Conservation (phyloP, 1,140 invertebrate genomes). For the Penaeus japonicus region DNA sequence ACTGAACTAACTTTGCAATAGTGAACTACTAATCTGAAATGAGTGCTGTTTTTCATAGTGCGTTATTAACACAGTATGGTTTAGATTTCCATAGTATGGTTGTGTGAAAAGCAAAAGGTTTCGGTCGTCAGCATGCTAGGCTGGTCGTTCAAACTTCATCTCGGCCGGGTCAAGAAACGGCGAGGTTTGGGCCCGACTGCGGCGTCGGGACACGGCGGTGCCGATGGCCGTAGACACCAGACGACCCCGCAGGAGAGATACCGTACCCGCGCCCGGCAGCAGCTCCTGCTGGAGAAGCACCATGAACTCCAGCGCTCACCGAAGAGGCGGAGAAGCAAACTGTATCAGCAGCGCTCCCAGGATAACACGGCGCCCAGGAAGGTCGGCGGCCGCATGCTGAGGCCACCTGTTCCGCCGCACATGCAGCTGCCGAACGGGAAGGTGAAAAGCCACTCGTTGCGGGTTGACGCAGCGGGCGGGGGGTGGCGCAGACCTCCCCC, state of each 20-base stretch:
- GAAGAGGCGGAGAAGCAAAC: too few species aligned
- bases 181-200: background rate
- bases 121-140: conserved; percentile 9
- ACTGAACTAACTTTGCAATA: too few species aligned
- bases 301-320: conserved; percentile 26
- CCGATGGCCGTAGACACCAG: background rate
- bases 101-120: too few species aligned
- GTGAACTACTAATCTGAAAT: too few species aligned
- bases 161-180: conserved; percentile 20
- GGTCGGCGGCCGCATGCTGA: conserved; percentile 6
- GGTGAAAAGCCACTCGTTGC: background rate
- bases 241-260: conserved; percentile 16
- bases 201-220: background rate
- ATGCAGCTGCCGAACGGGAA: background rate
- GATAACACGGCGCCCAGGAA: background rate
- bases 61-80: too few species aligned
- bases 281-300: conserved; percentile 22
- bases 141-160: conserved; percentile 26
- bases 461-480: background rate
- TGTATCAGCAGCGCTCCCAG: conserved; percentile 8
- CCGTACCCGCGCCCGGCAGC: background rate
- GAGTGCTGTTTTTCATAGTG: too few species aligned
- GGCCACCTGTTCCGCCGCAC: background rate
- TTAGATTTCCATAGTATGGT: too few species aligned
- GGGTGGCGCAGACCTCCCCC: background rate